phyloP scores from a whole-genome alignment of 2,113 vertebrate species.

The Psittacula cyanocephala region DNA sequence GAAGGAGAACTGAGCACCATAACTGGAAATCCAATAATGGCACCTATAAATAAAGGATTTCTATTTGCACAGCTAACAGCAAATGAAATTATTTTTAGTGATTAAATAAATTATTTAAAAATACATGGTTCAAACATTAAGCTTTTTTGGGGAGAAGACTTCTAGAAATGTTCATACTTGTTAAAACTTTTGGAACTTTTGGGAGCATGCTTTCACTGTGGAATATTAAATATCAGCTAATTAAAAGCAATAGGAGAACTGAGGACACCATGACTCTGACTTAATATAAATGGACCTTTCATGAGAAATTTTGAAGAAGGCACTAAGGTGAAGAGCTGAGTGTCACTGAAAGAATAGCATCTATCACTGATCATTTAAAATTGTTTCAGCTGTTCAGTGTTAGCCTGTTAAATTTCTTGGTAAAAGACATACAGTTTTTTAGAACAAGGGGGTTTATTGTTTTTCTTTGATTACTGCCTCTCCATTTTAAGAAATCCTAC shows the following conservation, averaged over 20 bases:
- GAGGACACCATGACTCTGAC: background rate
- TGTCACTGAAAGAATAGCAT: background rate
- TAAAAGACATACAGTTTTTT: background rate
- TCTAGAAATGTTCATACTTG: background rate
- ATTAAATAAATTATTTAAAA: background rate
- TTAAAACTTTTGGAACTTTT: background rate
- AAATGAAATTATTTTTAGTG: background rate
- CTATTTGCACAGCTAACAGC: background rate
- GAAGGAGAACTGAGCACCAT: background rate
- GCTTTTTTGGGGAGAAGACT: background rate
- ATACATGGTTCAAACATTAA: fast-evolving
- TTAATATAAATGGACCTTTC: background rate
- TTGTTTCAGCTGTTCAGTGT: background rate
- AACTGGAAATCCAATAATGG: background rate
- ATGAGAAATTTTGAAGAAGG: background rate
- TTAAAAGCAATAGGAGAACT: background rate
- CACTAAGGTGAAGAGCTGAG: background rate
- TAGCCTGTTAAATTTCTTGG: background rate
- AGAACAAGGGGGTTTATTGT: background rate
- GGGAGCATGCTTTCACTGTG: background rate
- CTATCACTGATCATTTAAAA: background rate
- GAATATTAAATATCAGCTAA: background rate
- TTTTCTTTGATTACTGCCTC: background rate
- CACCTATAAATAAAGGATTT: background rate
- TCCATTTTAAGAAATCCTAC: background rate